phyloP scores from a whole-genome alignment of 2,113 vertebrate genomes.

The Pseudorhombus dupliciocellatus region DNA sequence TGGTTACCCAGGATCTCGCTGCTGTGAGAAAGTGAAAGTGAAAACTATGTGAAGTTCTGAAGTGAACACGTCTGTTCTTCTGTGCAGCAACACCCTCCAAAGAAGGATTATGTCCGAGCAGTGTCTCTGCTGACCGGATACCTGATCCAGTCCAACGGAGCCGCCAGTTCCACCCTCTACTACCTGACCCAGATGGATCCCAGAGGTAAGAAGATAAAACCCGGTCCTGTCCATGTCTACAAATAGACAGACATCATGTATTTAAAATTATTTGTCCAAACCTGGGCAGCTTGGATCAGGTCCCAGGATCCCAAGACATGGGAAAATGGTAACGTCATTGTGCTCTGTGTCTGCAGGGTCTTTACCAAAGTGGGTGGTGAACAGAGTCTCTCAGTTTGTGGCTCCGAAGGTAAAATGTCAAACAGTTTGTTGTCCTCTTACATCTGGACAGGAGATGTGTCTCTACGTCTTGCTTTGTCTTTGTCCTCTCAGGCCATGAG shows the following conservation, averaged over 20 bases:
- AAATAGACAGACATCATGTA: no score
- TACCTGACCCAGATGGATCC: slow-evolving; percentile 92
- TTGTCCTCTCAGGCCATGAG: slow-evolving; percentile 82
- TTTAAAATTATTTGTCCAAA: no score
- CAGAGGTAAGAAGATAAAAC: slow-evolving; percentile 73
- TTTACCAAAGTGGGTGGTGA: slow-evolving; percentile 89
- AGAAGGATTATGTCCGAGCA: slow-evolving; percentile 88
- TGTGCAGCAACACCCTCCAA: slow-evolving; percentile 86
- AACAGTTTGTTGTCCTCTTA: background rate
- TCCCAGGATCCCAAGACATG: no score
- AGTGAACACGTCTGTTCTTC: background rate
- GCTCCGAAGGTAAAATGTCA: slow-evolving; percentile 82
- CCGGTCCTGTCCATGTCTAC: background rate
- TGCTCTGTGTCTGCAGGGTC: slow-evolving; percentile 78
- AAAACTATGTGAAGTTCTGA: background rate
- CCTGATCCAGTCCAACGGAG: slow-evolving; percentile 83
- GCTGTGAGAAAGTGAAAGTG: no score
- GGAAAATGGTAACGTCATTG: background rate
- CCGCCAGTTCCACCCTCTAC: slow-evolving; percentile 80
- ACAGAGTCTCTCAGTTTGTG: slow-evolving; percentile 88
- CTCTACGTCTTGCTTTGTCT: background rate
- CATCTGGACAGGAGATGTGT: background rate
- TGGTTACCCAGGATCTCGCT: no score
- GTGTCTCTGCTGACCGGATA: slow-evolving; percentile 86
- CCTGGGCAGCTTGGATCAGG: no score